Conservation (phyloP, 2,888 invertebrate genomes). For the Meiosimyza platycephala region DNA sequence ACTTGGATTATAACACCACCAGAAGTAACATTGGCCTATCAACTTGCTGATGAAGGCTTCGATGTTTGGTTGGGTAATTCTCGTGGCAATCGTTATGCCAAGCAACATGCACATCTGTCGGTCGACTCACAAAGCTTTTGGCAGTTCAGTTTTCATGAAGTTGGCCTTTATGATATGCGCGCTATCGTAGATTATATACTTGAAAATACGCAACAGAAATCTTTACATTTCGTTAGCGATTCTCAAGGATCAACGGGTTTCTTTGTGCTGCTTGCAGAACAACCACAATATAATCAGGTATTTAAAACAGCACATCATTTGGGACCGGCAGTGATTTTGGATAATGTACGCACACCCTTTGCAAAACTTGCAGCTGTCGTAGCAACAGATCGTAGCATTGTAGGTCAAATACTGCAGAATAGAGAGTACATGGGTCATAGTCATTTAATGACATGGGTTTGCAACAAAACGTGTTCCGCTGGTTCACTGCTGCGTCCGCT, state of each 20-base stretch:
- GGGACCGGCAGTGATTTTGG: constrained; percentile 73
- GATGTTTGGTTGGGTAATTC: no score
- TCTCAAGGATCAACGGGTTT: constrained; percentile 87
- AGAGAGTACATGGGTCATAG: constrained; percentile 71
- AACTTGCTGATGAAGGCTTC: no score
- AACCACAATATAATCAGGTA: constrained; percentile 74
- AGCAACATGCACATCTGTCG: no score
- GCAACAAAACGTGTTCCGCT: constrained; percentile 71
- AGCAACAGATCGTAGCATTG: constrained; percentile 48
- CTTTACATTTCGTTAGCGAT: constrained; percentile 80
- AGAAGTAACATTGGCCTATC: no score
- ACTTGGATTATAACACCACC: no score
- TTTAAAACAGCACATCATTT: constrained; percentile 74
- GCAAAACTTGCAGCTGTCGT: constrained; percentile 58
- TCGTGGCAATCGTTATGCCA: no score
- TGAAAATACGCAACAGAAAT: no score
- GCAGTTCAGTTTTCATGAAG: no score
- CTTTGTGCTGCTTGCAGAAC: constrained; percentile 74
- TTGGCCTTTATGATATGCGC: no score
- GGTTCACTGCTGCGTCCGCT: constrained; percentile 41
- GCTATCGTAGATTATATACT: no score
- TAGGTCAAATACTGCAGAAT: constrained; percentile 64
- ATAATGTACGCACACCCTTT: constrained; percentile 52
- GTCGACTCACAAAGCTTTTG: no score
- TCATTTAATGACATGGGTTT: constrained; percentile 36